A percentile compares a stretch with the other conserved stretches of the same genome.
phyloP scores from a whole-genome alignment of 2,888 invertebrate species.

The Torymus tubicola region DNA sequence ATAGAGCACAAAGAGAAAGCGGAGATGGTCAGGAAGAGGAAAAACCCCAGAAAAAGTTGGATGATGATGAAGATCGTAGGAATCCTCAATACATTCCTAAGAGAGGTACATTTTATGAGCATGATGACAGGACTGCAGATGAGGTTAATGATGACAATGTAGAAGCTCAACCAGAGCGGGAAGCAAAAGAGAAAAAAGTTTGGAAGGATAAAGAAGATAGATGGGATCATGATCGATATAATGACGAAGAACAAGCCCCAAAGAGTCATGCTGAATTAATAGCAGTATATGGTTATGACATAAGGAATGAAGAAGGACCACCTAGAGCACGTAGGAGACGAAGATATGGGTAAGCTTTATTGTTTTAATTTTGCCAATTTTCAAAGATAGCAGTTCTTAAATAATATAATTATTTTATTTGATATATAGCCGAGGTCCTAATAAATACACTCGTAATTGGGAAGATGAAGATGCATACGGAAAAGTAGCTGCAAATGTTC shows the following conservation, averaged over 20 bases:
- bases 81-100: slow-evolving; percentile 99
- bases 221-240: slow-evolving; percentile 93
- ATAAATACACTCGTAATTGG: slow-evolving; percentile 94
- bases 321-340: slow-evolving; percentile 91
- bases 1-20: slow-evolving; percentile 72
- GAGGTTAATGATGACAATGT: slow-evolving; percentile 72
- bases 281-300: slow-evolving; percentile 94
- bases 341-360: slow-evolving; percentile 85
- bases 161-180: slow-evolving; percentile 69
- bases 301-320: slow-evolving; percentile 93
- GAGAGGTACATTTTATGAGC: slow-evolving; percentile 96
- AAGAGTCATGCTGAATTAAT: slow-evolving; percentile 91
- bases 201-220: slow-evolving; percentile 83
- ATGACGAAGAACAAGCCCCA: slow-evolving; percentile 88
- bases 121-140: slow-evolving; percentile 92
- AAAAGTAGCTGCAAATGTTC: slow-evolving; percentile 76
- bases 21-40: slow-evolving; percentile 76
- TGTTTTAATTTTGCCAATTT: slow-evolving; percentile 15
- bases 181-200: slow-evolving; percentile 75
- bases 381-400: slow-evolving; percentile 5
- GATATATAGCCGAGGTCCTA: slow-evolving; percentile 86
- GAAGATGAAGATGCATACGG: slow-evolving; percentile 94
- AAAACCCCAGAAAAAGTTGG: slow-evolving; percentile 85
- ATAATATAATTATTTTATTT: slow-evolving; percentile 26
- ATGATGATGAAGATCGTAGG: slow-evolving; percentile 95